These are phyloP conservation scores for Thelaira solivaga DNA, from an alignment of 2,888 invertebrate species.

Conservation along the genomic window DNA sequence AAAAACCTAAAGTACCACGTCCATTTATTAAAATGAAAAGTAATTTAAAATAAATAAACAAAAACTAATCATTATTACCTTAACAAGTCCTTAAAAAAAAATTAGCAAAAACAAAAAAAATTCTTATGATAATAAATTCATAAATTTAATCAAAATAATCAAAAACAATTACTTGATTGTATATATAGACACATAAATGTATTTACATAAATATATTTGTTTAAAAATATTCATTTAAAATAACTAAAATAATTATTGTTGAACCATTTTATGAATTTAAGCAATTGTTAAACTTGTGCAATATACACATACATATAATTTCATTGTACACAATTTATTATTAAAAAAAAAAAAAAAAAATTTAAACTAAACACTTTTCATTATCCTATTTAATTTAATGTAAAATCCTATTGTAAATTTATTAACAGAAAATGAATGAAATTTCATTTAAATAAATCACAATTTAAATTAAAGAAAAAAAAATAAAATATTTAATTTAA, in stretches of 20 bases:
- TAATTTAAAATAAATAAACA: neutral
- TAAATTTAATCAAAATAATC: no score
- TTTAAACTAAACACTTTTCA: constrained; percentile 5
- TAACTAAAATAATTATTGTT: constrained; percentile 51
- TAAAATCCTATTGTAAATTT: constrained; percentile 47
- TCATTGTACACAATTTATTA: constrained; percentile 19
- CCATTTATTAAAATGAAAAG: constrained; percentile 32
- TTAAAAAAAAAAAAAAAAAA: neutral
- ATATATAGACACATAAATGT: constrained; percentile 23
- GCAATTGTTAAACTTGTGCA: constrained; percentile 60
- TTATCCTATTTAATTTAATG: constrained; percentile 41
- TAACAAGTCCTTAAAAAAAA: constrained; percentile 33
- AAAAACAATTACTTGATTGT: no score
- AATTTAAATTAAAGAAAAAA: neutral
- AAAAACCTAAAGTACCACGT: constrained; percentile 39
- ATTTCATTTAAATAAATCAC: neutral
- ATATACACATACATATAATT: constrained; percentile 38
- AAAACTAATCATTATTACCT: constrained; percentile 29
- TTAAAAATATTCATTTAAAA: constrained; percentile 23
- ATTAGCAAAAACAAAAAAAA: no score
- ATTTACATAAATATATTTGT: constrained; percentile 47
- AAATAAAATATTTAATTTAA: neutral
- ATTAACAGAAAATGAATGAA: neutral
- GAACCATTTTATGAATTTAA: constrained; percentile 48
- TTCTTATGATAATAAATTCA: constrained; percentile 60